Base-by-base conservation (phyloP, 2,888 invertebrate species). In the Endotricha flammealis region DNA sequence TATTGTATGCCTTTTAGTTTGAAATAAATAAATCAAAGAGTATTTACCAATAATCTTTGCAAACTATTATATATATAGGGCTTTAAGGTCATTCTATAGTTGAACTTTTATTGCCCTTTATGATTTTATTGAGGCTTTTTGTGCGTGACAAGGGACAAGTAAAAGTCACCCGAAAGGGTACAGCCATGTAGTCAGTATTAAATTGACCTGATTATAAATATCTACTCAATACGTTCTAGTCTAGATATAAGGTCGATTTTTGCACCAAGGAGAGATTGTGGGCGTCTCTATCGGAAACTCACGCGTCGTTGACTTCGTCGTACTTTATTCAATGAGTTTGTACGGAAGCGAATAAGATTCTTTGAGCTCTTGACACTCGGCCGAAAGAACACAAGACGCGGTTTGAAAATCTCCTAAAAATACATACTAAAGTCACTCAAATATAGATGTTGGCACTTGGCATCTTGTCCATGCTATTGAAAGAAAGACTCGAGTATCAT, bases 221-320 rank as follows among this genome's bases (percentile, higher is more conserved):
- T n/a, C 13, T 7, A 29, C 33, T 36, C 25, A 32, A 22, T 13
- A 24, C 32, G 25, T 39, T 39, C 12, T 35, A 25, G 14, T n/a
- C 24, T 22, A 12, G 12, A 22, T 12, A 25, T 36, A 37, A 44
- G 42, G 46, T 48, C 36, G 39, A 45, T 45, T 45, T 43, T 40
- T 38, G 41, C 32, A 51, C 46, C 48, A 46, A 43, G 39, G 42
- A 44, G 39, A 34, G 29, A 40, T 39, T 48, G 51, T 38, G 34
- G 39, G 35, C 41, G 47, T 48, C 50, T 64, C 64, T 76, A 76
- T 76, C 73, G 45, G 53, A 37, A 44, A 48, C 43, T 68, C 61
- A 74, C 74, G 69, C 70, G 57, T 68, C 75, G 71, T 65, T 75
- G 71, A 49, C 53, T 64, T 42, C 58, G 51, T 57, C 58, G 50